Conservation (phyloP, 2,113 vertebrate genomes). For the Marmota flaviventris region DNA sequence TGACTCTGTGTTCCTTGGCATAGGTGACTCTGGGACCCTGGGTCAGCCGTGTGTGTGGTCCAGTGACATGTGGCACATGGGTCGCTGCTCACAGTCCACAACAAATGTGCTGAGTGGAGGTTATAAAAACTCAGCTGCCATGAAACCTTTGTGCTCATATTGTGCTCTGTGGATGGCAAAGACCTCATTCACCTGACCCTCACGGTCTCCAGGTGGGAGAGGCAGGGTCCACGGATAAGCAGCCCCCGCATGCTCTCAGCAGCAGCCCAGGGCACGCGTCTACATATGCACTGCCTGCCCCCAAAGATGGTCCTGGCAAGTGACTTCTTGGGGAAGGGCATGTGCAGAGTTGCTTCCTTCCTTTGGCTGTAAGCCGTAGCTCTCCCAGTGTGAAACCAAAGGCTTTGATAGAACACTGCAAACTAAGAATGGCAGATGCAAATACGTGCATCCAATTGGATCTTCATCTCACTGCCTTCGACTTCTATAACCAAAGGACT, state of each 20-base stretch:
- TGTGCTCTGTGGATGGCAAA: neutral
- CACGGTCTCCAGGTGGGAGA: neutral
- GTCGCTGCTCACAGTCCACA: no score
- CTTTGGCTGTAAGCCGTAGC: neutral
- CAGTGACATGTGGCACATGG: accelerated
- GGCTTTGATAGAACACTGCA: neutral
- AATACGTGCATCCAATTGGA: accelerated
- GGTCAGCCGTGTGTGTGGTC: accelerated
- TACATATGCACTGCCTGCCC: accelerated
- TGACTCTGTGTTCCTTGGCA: neutral
- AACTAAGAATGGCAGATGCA: neutral
- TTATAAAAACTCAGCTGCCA: accelerated
- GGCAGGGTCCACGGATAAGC: accelerated
- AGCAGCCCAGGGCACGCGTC: accelerated
- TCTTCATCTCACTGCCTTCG: neutral
- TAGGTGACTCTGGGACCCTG: accelerated
- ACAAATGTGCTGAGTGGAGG: neutral
- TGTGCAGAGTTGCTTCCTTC: neutral
- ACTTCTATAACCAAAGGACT: neutral
- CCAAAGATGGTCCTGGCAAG: accelerated
- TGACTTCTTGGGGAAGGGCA: neutral
- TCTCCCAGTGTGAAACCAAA: neutral
- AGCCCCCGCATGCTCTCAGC: accelerated
- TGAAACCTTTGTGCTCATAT: accelerated
- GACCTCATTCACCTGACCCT: neutral